phyloP scores from a whole-genome alignment of 2,888 invertebrate genomes.

The Drosophila prostipennis region DNA sequence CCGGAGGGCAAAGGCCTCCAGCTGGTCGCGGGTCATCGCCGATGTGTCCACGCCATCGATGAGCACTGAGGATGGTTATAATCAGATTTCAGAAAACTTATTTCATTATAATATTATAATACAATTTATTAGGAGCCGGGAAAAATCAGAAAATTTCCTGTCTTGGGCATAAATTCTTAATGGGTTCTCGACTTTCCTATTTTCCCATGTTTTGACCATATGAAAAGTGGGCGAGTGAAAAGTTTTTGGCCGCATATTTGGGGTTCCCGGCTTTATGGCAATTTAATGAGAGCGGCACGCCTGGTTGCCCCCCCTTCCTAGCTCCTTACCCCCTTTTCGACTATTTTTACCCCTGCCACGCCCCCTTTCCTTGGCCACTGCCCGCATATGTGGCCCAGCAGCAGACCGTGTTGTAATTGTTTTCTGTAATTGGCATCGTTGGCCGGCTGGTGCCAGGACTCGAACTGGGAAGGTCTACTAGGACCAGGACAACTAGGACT shows the following conservation, averaged over 20 bases:
- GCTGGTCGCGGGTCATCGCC: constrained; percentile 96
- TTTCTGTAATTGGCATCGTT: constrained; percentile 79
- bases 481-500: constrained; percentile 23
- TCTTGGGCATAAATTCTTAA: too few relatives aligned
- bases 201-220: not conserved
- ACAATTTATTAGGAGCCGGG: too few relatives aligned
- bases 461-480: constrained; percentile 25
- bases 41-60: constrained; percentile 97
- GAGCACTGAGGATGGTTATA: constrained; percentile 84
- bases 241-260: constrained; percentile 20
- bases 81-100: too few relatives aligned
- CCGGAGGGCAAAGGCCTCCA: constrained; percentile 93
- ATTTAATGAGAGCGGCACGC: constrained; percentile 68
- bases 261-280: constrained; percentile 42
- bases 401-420: constrained; percentile 72
- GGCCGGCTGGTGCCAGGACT: constrained; percentile 67
- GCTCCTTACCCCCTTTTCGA: not conserved
- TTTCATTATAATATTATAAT: too few relatives aligned
- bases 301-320: constrained; percentile 25
- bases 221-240: not conserved
- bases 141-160: too few relatives aligned
- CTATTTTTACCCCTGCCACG: constrained; percentile 36
- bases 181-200: not conserved
- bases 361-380: constrained; percentile 32
- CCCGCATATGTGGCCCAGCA: constrained; percentile 59